Base-by-base conservation (phyloP, 1,140 invertebrate species). In the Heterodera carotae region DNA sequence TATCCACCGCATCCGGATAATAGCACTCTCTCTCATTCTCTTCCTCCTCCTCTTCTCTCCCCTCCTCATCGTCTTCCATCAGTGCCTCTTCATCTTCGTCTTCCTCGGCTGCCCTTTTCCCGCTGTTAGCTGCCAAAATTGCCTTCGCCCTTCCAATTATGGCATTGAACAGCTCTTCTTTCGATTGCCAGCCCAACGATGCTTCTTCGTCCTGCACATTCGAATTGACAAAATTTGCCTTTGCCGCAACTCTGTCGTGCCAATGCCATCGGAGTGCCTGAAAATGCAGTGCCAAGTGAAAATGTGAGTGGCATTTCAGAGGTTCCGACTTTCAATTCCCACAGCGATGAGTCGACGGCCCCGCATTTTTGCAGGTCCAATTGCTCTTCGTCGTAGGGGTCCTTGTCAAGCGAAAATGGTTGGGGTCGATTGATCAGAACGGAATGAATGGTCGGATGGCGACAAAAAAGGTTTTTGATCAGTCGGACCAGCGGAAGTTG, bases 251-350 rank as follows among this genome's bases (percentile, higher is more conserved):
- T 81, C 70, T 80, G 7, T 79, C 27, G 77, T 64, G 25, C 76
- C 76, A 78, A 48, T 78, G 76, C 34, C 80, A 39, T 81, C 81
- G 76, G 34, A 78, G 69, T 34, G 76, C 39, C 76, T 78, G 22
- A 78, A 78, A 75, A 36, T 53, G 2, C 27, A 29, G 6, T 43
- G 39, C n/a, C n/a, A n/a, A n/a, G n/a, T n/a, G 2, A 27, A 69
- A 69, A 71, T 10, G 22, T 56, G 29, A 33, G 6, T 0, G 39
- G 39, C 39, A 2, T 43, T 43, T 43, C 39, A 6, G 39, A 8
- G 6, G 39, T 22, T n/a, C 31, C 25, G 6, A 78, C 76, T 34
- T 80, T 79, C 33, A 78, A 25, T 12, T 78, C 76, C 76, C 76
- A 78, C 48, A 78, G 29, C 10, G 76, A 78, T 10, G 76, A 78